phyloP scores from a whole-genome alignment of 2,888 invertebrate genomes.

The Strigamia transsilvanica region DNA sequence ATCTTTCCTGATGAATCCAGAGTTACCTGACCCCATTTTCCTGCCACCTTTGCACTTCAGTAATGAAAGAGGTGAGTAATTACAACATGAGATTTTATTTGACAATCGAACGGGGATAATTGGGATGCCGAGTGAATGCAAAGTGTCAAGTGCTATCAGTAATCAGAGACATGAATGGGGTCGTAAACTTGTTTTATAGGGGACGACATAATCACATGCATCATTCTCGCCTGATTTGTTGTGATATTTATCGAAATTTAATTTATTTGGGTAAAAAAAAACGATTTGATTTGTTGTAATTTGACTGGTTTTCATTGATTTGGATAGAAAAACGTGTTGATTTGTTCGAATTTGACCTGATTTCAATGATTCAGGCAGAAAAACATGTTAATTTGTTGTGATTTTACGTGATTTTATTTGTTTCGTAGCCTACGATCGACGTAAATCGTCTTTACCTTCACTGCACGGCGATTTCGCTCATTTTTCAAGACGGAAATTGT shows the following conservation, averaged over 20 bases:
- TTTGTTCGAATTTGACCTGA: no score
- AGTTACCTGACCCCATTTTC: not conserved
- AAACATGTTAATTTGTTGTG: no score
- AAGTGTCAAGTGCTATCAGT: not conserved
- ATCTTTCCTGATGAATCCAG: slow-evolving; percentile 16
- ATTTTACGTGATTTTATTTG: not conserved
- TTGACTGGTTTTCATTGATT: not conserved
- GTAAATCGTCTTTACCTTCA: not conserved
- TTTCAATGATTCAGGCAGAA: no score
- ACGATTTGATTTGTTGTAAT: no score
- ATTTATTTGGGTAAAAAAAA: no score
- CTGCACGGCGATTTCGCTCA: not conserved
- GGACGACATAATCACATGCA: not conserved
- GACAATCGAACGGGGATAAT: no score
- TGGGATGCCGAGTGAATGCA: not conserved
- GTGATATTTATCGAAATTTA: not conserved
- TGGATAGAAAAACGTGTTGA: no score
- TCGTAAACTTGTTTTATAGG: not conserved
- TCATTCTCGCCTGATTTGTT: not conserved
- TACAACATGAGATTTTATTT: no score
- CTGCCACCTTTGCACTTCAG: slow-evolving; percentile 14
- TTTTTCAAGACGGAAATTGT: not conserved
- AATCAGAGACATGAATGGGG: slow-evolving; percentile 5
- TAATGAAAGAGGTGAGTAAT: not conserved
- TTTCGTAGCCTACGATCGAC: not conserved